Evolutionary conservation across 2,797 vertebrate species (phyloP), one percentile per base, ranked within the genome.

Genomic region (Paedocypris micromegethes): DNA sequence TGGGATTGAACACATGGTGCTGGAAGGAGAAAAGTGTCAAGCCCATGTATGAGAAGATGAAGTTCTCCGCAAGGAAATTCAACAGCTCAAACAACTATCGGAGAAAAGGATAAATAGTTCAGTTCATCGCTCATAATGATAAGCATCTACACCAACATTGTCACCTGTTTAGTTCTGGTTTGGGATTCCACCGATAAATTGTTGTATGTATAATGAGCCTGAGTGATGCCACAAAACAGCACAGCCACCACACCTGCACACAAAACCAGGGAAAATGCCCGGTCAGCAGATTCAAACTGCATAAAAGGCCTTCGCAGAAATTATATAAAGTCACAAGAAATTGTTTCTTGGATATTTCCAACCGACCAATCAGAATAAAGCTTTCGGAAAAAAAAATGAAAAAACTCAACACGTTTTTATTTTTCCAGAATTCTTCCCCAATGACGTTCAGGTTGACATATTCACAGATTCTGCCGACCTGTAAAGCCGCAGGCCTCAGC

Each of bases 1-100:
- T 80, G 5, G 93, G 92, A 78, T 96, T 99, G 83, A 98, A 99
- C 75, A 96, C 89, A 0, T 99, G 96, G 41, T 93, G 94, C 90
- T 97, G 94, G 84, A 98, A 99, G 75, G 96, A 94, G 88, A 99
- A 99, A 58, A 98, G 88, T 2, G 96, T 93, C 80, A 99, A 85
- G 5, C 95, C 96, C 96, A 99, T 99, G 85, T 99, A 98, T 77
- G 95, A 98, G 83, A 99, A 99, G 88, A 99, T 99, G 86, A 98
- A 96, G 84, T 97, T 98, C 87, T 98, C 96, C 56, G 96, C 95
- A 91, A 99, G 86, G 87, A 99, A 99, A 89, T 99, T 95, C 78
- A 99, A 91, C 77, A 99, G 88, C 86, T 99, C 96, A 81, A 98
- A 99, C 79, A 99, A 83, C 96, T 98, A 84, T 75, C 40, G 44